Conservation (phyloP, 2,113 vertebrate species). For the Junco hyemalis region DNA sequence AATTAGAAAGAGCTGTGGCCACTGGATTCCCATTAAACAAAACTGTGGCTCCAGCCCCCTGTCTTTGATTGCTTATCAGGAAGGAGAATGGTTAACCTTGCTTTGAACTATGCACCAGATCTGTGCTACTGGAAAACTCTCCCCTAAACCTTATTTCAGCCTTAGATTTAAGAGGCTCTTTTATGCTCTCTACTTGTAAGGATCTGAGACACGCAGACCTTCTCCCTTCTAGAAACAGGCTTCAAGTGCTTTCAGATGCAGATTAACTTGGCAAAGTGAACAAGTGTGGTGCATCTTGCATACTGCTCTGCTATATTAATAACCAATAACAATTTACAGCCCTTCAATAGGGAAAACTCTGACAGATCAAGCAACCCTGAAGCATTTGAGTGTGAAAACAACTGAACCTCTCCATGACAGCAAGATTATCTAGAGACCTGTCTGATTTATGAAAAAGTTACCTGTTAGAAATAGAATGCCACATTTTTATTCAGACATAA, state of each 20-base stretch:
- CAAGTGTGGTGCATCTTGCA: neutral
- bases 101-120: neutral
- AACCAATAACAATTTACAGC: conserved; percentile 1
- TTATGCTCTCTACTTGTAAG: neutral
- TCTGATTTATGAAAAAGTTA: neutral
- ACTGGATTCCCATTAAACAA: neutral
- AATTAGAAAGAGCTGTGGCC: neutral
- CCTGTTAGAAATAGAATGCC: neutral
- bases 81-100: neutral
- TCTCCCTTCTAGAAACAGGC: neutral
- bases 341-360: neutral
- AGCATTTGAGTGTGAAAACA: neutral
- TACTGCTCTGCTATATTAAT: neutral
- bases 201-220: neutral
- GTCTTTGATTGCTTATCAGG: neutral
- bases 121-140: neutral
- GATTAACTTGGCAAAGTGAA: neutral
- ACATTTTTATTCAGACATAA: neutral
- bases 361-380: neutral
- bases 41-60: neutral
- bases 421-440: neutral
- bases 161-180: neutral
- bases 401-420: neutral
- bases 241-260: neutral
- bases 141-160: neutral